Percentiles rank a stretch among this genome's conserved stretches.
Evolutionary conservation across 2,113 vertebrate species (phyloP).

Genomic region (Hyaena hyaena): DNA sequence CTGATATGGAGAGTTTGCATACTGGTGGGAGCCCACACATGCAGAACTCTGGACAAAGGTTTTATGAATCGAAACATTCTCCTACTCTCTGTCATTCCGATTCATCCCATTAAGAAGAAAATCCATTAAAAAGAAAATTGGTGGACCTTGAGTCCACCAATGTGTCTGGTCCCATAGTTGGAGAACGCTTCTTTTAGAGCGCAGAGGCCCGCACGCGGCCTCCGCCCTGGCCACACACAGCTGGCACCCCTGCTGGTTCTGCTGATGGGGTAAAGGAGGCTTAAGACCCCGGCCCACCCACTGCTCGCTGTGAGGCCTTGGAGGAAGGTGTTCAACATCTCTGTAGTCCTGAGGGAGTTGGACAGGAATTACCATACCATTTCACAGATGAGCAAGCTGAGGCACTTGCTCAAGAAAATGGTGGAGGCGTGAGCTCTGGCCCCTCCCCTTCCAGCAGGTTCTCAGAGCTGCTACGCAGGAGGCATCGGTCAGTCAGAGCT

Average conservation of each 20-base stretch:
- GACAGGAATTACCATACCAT: not conserved
- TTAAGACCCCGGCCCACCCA: not conserved
- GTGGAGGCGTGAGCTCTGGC: not conserved
- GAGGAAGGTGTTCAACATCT: not conserved
- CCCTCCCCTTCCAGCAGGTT: not conserved
- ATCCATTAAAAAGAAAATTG: not conserved
- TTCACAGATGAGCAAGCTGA: not conserved
- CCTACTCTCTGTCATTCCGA: not conserved
- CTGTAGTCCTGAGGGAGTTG: not conserved
- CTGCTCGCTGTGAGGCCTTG: not conserved
- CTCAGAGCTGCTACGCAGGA: not conserved
- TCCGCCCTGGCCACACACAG: not conserved
- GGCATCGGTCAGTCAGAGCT: not conserved
- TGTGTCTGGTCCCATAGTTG: not conserved
- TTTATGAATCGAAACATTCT: not conserved
- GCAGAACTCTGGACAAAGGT: not conserved
- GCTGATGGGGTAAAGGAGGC: not conserved
- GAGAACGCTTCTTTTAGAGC: not conserved
- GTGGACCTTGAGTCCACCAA: not conserved
- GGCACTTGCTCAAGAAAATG: not conserved
- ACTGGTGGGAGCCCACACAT: fast-evolving
- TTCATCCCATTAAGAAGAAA: not conserved
- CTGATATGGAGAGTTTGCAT: not conserved
- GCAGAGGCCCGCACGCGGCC: not conserved
- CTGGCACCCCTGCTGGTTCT: not conserved